Conservation (phyloP, 2,797 vertebrate species). For the Thripadectes ignobilis region DNA sequence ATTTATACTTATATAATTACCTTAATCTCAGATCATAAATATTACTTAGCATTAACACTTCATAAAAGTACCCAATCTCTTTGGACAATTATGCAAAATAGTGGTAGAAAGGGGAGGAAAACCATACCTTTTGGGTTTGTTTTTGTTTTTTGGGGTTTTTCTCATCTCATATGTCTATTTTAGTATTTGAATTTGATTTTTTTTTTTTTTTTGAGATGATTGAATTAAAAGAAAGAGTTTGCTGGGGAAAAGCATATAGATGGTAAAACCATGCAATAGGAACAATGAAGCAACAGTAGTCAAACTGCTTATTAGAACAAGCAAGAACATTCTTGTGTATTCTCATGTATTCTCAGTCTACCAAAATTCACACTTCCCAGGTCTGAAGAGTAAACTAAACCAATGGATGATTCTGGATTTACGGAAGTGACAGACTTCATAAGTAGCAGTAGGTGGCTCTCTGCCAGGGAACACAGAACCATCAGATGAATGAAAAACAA, state of each 20-base stretch:
- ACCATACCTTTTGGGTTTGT: too few species aligned
- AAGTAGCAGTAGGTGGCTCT: background rate
- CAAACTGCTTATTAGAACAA: background rate
- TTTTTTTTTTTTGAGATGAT: background rate
- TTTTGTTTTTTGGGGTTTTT: too few species aligned
- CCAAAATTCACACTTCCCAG: background rate
- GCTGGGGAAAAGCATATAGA: background rate
- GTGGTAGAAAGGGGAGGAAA: background rate
- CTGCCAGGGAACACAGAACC: background rate
- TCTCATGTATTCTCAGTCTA: background rate
- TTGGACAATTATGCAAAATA: background rate
- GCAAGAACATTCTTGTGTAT: background rate
- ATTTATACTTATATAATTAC: background rate
- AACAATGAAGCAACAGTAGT: background rate
- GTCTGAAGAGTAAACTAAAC: background rate
- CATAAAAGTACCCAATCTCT: background rate
- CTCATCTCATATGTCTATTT: fast-evolving
- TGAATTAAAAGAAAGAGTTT: background rate
- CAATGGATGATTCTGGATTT: background rate
- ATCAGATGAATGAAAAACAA: background rate
- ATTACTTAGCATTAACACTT: background rate
- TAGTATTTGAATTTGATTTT: background rate
- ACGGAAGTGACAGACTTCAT: background rate
- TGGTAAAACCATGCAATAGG: background rate
- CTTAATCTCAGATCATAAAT: background rate